A percentile compares a stretch with the other conserved stretches of the same genome.
Evolutionary conservation across 2,888 invertebrate genomes (phyloP).

Genomic region (Nasonia oneida): DNA sequence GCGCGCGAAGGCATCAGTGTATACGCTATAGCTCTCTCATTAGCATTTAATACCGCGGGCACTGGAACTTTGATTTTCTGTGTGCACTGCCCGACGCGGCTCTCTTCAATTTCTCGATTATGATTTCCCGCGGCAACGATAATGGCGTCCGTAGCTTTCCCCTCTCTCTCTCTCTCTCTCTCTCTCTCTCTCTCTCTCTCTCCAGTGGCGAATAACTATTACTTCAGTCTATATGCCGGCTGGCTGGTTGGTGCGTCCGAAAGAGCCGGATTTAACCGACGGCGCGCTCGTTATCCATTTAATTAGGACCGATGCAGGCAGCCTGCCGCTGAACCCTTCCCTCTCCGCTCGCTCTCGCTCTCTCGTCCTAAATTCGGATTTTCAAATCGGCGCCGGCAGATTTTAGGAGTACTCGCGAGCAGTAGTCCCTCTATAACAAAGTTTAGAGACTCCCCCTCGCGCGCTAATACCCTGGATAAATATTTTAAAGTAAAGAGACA

Average conservation of each 20-base stretch:
- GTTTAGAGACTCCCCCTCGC: slow-evolving; percentile 35
- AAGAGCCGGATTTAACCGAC: slow-evolving; percentile 67
- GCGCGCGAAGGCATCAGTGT: not conserved
- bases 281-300: slow-evolving; percentile 67
- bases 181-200: slow-evolving; percentile 52
- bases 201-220: slow-evolving; percentile 65
- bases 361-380: slow-evolving; percentile 62
- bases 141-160: slow-evolving; percentile 63
- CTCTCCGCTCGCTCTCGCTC: slow-evolving; percentile 13
- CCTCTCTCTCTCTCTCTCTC: slow-evolving; percentile 40
- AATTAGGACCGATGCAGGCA: slow-evolving; percentile 67
- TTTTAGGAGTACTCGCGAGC: slow-evolving; percentile 43
- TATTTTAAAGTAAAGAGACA: slow-evolving; percentile 60
- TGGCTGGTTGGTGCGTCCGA: slow-evolving; percentile 47
- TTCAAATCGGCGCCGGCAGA: slow-evolving; percentile 59
- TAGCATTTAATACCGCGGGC: slow-evolving; percentile 73
- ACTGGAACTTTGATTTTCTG: slow-evolving; percentile 74
- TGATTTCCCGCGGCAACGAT: slow-evolving; percentile 69
- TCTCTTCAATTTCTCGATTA: slow-evolving; percentile 71
- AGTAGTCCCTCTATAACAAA: slow-evolving; percentile 49
- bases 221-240: slow-evolving; percentile 64
- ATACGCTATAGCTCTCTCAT: slow-evolving; percentile 66
- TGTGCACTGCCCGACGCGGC: slow-evolving; percentile 63
- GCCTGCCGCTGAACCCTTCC: slow-evolving; percentile 17
- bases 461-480: slow-evolving; percentile 57